Conservation (phyloP, 2,888 invertebrate genomes). For the Timandra comae region DNA sequence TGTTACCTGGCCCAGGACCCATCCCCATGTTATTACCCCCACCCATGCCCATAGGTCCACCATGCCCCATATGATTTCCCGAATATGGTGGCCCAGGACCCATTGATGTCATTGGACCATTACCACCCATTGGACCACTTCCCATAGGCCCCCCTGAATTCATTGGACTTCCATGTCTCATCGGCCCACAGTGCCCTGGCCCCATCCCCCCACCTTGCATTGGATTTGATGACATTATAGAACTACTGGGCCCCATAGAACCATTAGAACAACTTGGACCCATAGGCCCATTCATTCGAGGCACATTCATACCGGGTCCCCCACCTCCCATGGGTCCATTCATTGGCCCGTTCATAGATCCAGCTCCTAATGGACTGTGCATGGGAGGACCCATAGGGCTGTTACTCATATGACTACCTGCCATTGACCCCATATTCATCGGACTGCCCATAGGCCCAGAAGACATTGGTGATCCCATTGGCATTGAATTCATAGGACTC, state of each 20-base stretch:
- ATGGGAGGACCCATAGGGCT: conserved; percentile 86
- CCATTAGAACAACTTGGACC: conserved; percentile 76
- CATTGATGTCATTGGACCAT: conserved; percentile 70
- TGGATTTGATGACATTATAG: conserved; percentile 75
- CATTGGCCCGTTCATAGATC: conserved; percentile 74
- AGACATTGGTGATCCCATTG: conserved; percentile 83
- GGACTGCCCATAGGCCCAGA: conserved; percentile 85
- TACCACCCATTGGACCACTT: conserved; percentile 75
- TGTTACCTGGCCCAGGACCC: conserved; percentile 68
- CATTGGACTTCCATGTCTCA: conserved; percentile 75
- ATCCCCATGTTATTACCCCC: conserved; percentile 66
- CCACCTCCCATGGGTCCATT: conserved; percentile 79
- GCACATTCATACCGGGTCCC: conserved; percentile 76
- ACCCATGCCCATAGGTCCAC: conserved; percentile 72
- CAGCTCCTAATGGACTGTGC: conserved; percentile 81
- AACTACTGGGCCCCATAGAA: conserved; percentile 72
- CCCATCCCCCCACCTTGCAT: conserved; percentile 72
- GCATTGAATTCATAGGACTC: conserved; percentile 84
- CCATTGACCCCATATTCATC: conserved; percentile 81
- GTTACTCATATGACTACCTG: conserved; percentile 79
- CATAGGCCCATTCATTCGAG: conserved; percentile 75
- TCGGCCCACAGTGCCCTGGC: conserved; percentile 71
- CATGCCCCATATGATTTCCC: conserved; percentile 71
- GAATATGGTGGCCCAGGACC: conserved; percentile 67
- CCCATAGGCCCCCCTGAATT: conserved; percentile 69